Percentiles rank a stretch among this genome's conserved stretches.
These are phyloP conservation scores for Podotricha telesiphe DNA, from an alignment of 2,888 invertebrate genomes.

Conservation along the genomic window DNA sequence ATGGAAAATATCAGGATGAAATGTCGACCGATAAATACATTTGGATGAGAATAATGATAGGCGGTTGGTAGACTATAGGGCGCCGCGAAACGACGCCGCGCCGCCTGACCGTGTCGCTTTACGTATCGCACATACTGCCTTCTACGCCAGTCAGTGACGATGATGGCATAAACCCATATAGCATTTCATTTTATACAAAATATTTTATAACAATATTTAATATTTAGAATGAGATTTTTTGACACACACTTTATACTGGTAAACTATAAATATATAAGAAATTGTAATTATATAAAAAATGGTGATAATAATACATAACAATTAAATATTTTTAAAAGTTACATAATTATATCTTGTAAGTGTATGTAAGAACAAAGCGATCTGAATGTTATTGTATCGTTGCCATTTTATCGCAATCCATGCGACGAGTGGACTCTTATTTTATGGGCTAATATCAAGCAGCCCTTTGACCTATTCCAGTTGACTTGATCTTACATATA, in stretches of 20 bases:
- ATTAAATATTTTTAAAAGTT: neutral
- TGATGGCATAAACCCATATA: neutral
- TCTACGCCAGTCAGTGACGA: slow-evolving; percentile 26
- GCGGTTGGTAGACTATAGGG: slow-evolving; percentile 76
- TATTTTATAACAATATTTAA: neutral
- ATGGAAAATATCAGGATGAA: slow-evolving; percentile 47
- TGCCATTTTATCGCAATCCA: slow-evolving; percentile 32
- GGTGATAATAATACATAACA: neutral
- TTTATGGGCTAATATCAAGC: slow-evolving; percentile 47
- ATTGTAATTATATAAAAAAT: no score
- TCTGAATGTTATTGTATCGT: slow-evolving; percentile 24
- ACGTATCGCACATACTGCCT: slow-evolving; percentile 55
- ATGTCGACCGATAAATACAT: slow-evolving; percentile 50
- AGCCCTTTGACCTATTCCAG: slow-evolving; percentile 47
- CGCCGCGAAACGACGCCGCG: slow-evolving; percentile 73
- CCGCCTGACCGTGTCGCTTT: slow-evolving; percentile 63
- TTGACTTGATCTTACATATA: slow-evolving; percentile 32
- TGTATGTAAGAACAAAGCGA: slow-evolving; percentile 1
- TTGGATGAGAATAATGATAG: slow-evolving; percentile 71
- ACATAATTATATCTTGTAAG: neutral
- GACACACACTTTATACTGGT: neutral
- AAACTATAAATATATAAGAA: no score
- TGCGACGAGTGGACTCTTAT: slow-evolving; percentile 39
- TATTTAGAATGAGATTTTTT: neutral
- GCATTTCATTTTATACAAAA: neutral